Base-by-base conservation (phyloP, 2,888 invertebrate genomes). In the Dermolepida albohirtum region DNA sequence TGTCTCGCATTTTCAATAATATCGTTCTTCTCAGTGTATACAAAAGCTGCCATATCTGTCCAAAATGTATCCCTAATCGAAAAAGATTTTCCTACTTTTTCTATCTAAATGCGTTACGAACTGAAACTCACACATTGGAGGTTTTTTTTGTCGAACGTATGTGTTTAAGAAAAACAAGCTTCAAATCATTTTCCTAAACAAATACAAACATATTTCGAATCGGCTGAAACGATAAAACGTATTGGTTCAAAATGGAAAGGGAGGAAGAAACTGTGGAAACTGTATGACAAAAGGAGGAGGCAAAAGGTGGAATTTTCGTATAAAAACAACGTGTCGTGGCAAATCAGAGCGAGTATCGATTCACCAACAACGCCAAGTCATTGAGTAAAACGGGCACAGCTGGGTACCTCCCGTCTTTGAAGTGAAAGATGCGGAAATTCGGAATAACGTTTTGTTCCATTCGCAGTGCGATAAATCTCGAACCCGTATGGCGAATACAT, bases 361-460 rank as follows among this genome's bases (percentile, higher is more conserved):
- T 57, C 16, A 57, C 57, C 57, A 57, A 44, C 57, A 43, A 57
- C 57, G 43, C 57, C 57, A 57, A 57, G 57, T 57, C 57, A 57
- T 57, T 57, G 57, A 57, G 57, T 57, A 57, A 57, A 57, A 57
- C 57, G 57, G 57, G 57, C 57, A 44, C 57, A 57, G 57, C 57
- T 57, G 57, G 57, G 44, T 57, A 57, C 57, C 57, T 44, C 44
- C 43, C 43, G 41, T 14, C 57, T 57, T 57, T 57, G 57, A 57
- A 57, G 57, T 57, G 57, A 57, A 57, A 57, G 57, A 57, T 57
- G 57, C 57, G 57, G 57, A 57, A 57, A 57, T 57, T 57, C 57
- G 44, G 57, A 57, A 57, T 57, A 22, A 44, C 57, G 57, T 57
- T 57, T 57, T 57, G 57, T 57, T 57, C 57, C 57, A 57, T 57